Evolutionary conservation across 2,113 vertebrate species (phyloP).

Genomic region (Protobothrops flavoviridis): DNA sequence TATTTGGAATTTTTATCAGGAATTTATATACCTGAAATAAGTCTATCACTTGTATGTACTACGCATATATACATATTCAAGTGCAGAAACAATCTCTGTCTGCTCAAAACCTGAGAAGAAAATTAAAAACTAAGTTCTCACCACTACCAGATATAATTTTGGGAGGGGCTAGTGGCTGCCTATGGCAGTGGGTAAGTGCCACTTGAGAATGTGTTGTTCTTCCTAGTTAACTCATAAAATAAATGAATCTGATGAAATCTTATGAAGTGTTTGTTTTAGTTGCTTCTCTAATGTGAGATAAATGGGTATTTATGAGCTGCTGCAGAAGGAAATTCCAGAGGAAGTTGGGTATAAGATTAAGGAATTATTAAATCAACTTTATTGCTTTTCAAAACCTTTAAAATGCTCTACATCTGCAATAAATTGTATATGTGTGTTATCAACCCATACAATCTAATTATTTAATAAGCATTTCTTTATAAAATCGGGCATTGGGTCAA

Average conservation of each 20-base stretch:
- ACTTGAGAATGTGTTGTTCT: constrained; percentile 61
- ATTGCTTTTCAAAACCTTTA: constrained; percentile 71
- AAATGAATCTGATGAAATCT: constrained; percentile 64
- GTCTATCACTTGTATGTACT: neutral
- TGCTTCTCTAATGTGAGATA: constrained; percentile 60
- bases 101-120: constrained; percentile 40
- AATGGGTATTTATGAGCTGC: constrained; percentile 67
- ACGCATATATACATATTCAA: neutral
- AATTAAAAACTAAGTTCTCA: constrained; percentile 51
- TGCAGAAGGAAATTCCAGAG: constrained; percentile 68
- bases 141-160: constrained; percentile 60
- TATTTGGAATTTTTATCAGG: constrained; percentile 12
- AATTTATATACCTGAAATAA: constrained; percentile 46
- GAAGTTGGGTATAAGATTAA: constrained; percentile 71
- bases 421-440: constrained; percentile 65
- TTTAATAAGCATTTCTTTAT: constrained; percentile 69
- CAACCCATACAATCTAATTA: constrained; percentile 71
- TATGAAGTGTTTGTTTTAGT: constrained; percentile 66
- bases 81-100: neutral
- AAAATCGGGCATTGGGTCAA: constrained; percentile 51
- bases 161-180: neutral
- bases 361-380: constrained; percentile 74
- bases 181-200: constrained; percentile 52
- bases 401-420: constrained; percentile 69
- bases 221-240: constrained; percentile 61